Percentiles rank a stretch among this genome's conserved stretches.
Conservation (phyloP, 2,797 vertebrate species). For the Coregonus ussuriensis region DNA sequence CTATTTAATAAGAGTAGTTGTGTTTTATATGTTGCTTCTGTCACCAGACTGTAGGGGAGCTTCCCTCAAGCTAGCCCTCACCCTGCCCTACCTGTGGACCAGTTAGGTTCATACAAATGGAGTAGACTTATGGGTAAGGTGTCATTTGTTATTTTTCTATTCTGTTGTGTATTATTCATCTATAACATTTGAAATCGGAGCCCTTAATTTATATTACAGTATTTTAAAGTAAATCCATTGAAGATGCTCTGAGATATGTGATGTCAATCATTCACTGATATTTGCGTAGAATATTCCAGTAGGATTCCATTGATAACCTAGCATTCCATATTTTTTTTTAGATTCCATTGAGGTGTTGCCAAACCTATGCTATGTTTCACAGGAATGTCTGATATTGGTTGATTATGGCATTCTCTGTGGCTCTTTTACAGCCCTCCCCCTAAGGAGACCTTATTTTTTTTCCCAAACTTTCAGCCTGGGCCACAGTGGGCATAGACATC, state of each 20-base stretch:
- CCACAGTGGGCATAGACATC: slow-evolving; percentile 19
- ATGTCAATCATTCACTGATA: slow-evolving; percentile 23
- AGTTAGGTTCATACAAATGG: slow-evolving; percentile 84
- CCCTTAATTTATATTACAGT: neutral
- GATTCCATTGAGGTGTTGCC: neutral
- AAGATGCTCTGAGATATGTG: slow-evolving; percentile 7
- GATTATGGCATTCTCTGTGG: slow-evolving; percentile 39
- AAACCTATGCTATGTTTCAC: neutral
- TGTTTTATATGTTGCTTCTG: slow-evolving; percentile 88
- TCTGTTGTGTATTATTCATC: slow-evolving; percentile 32
- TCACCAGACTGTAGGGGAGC: slow-evolving; percentile 92
- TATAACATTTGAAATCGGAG: neutral
- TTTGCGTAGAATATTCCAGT: slow-evolving; percentile 13
- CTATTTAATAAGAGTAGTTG: slow-evolving; percentile 44
- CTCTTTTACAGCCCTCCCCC: slow-evolving; percentile 37
- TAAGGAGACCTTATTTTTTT: slow-evolving; percentile 17
- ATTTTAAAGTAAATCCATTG: neutral
- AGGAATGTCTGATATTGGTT: slow-evolving; percentile 15
- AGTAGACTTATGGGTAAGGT: slow-evolving; percentile 87
- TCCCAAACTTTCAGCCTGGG: slow-evolving; percentile 15
- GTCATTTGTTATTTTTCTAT: slow-evolving; percentile 38
- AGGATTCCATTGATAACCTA: slow-evolving; percentile 4
- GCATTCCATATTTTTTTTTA: neutral
- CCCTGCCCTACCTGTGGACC: slow-evolving; percentile 87
- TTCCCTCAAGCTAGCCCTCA: slow-evolving; percentile 80